Base-by-base conservation (phyloP, 2,797 vertebrate species). In the Scomberomorus guttatus region DNA sequence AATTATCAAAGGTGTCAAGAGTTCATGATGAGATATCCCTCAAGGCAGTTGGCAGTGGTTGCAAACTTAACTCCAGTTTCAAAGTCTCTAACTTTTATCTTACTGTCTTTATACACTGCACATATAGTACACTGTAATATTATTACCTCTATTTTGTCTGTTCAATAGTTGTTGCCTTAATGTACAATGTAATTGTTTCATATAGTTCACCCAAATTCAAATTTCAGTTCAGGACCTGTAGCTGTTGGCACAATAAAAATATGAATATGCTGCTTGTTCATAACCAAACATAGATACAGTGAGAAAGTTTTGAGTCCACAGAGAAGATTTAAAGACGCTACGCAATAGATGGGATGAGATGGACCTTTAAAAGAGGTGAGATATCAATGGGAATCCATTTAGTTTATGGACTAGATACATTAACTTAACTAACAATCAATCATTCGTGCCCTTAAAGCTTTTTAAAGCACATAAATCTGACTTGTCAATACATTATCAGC, bases 321-420 rank as follows among this genome's bases (percentile, higher is more conserved):
- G 57, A 81, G 18, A 27, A 75, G 66, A 77, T 74, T 79, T 65
- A 56, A 75, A 82, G 65, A 85, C 39, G 69, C 25, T 65, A 17
- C 52, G 58, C 69, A 52, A 74, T 69, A 32, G 67, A 86, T 70
- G 56, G 74, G 86, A 75, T 77, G 61, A 81, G 65, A 78, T 84
- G 69, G 82, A 81, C 65, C 73, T 71, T 81, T 77, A 64, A 77
- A 82, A 82, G 70, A 84, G 72, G 68, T 72, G 59, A 74, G 83
- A 85, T 87, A 81, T 87, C 86, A 85, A 82, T 87, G 66, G 65
- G 80, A 83, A 89, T 90, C 76, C n/a, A 59, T 87, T 92, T 87
- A 89, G 87, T 79, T 83, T 85, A 81, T 88, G 78, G 73, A 79
- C 58, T 34, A 83, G 67, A 76, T 83, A 85, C 87, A 80, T 86